These are phyloP conservation scores for Sinocyclocheilus anophthalmus DNA, from an alignment of 2,113 vertebrate species.

Conservation along the genomic window DNA sequence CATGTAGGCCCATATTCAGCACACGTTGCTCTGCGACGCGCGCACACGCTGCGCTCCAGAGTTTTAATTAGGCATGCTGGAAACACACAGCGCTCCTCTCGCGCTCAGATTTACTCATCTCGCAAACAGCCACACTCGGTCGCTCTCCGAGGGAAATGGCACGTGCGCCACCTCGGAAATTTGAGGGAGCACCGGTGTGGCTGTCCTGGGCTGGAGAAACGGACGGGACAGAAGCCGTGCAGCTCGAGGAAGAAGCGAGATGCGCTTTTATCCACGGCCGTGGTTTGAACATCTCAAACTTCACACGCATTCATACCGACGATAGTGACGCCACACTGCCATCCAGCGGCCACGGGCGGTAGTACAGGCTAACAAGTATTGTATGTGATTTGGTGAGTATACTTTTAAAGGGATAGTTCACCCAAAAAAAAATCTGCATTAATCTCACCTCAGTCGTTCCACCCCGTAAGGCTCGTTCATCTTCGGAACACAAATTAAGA, in stretches of 20 bases:
- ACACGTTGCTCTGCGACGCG: conserved; percentile 8
- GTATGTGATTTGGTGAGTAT: not conserved
- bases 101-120: conserved; percentile 27
- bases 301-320: not conserved
- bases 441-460: too few relatives aligned
- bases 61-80: conserved; percentile 53
- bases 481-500: too few relatives aligned
- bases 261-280: not conserved
- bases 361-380: conserved; percentile 41
- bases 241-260: not conserved
- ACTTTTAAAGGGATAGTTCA: not conserved
- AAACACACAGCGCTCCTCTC: conserved; percentile 40
- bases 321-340: conserved; percentile 74
- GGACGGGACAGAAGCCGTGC: not conserved
- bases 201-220: conserved; percentile 5
- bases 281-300: not conserved
- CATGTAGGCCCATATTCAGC: not conserved
- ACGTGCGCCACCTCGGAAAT: not conserved
- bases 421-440: too few relatives aligned
- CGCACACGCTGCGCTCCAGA: conserved; percentile 54
- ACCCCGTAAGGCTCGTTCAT: too few relatives aligned
- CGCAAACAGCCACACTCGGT: not conserved
- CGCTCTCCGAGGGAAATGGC: not conserved
- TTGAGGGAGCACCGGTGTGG: not conserved
- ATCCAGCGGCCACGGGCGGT: conserved; percentile 59